phyloP scores from a whole-genome alignment of 1,140 invertebrate genomes.

The Leptopilina boulardi region DNA sequence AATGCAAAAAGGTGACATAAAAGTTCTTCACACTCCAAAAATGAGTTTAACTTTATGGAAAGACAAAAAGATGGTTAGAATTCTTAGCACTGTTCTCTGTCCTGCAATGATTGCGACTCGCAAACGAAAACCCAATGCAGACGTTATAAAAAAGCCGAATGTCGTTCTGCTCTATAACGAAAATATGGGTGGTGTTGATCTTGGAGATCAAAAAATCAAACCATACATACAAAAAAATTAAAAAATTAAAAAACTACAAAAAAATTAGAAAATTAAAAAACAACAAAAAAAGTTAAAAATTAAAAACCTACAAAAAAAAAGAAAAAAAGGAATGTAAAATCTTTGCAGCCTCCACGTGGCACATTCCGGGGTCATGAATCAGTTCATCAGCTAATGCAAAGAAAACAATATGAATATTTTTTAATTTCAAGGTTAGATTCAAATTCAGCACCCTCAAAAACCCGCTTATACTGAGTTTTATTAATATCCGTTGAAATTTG shows the following conservation, averaged over 20 bases:
- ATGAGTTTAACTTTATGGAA: constrained; percentile 27
- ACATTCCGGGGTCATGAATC: neutral
- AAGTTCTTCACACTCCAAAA: neutral
- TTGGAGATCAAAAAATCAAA: constrained; percentile 5
- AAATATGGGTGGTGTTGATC: constrained; percentile 33
- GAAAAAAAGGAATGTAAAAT: no score
- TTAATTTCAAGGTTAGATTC: no score
- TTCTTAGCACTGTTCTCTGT: constrained; percentile 23
- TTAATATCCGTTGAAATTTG: no score
- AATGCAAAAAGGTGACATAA: constrained; percentile 34
- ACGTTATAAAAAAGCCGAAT: constrained; percentile 33
- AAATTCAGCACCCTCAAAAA: no score
- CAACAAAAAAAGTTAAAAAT: no score
- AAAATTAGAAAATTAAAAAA: no score
- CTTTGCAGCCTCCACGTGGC: no score
- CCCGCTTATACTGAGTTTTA: no score
- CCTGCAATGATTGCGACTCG: neutral
- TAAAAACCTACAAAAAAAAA: no score
- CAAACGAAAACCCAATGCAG: constrained; percentile 1
- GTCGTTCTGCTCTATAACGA: constrained; percentile 34
- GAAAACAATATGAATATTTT: neutral
- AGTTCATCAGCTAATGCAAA: neutral
- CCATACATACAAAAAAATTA: neutral
- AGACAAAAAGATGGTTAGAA: constrained; percentile 25
- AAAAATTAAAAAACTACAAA: no score